Evolutionary conservation across 2,113 vertebrate genomes (phyloP).

Genomic region (Vulpes lagopus): DNA sequence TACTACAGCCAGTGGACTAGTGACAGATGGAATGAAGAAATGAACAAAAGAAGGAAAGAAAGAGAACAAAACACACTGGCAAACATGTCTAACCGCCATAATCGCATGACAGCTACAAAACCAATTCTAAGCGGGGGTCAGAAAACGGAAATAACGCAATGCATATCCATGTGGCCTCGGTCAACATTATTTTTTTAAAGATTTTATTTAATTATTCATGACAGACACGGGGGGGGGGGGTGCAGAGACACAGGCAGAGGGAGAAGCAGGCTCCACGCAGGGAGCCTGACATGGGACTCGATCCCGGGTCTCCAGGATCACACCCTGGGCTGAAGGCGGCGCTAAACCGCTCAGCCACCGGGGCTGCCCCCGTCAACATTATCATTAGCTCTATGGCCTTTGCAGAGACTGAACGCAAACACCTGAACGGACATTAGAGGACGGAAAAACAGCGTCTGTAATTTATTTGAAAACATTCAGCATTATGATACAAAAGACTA

Average conservation of each 20-base stretch:
- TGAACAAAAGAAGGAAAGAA: conserved; percentile 2
- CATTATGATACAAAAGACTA: background rate
- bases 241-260: no score
- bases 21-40: background rate
- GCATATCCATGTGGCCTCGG: background rate
- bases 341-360: no score
- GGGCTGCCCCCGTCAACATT: no score
- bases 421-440: conserved; percentile 1
- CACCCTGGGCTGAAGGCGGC: no score
- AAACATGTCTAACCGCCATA: background rate
- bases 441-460: background rate
- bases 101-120: background rate
- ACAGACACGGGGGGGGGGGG: no score
- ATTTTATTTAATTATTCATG: no score
- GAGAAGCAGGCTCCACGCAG: no score
- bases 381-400: background rate
- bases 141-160: conserved; percentile 26
- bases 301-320: no score
- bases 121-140: background rate
- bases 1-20: background rate
- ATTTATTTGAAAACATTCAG: conserved; percentile 23
- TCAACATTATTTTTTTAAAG: background rate
- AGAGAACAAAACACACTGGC: background rate
- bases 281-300: no score
- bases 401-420: conserved; percentile 24